Base-by-base conservation (phyloP, 1,140 invertebrate genomes). In the Berghia stephanieae region DNA sequence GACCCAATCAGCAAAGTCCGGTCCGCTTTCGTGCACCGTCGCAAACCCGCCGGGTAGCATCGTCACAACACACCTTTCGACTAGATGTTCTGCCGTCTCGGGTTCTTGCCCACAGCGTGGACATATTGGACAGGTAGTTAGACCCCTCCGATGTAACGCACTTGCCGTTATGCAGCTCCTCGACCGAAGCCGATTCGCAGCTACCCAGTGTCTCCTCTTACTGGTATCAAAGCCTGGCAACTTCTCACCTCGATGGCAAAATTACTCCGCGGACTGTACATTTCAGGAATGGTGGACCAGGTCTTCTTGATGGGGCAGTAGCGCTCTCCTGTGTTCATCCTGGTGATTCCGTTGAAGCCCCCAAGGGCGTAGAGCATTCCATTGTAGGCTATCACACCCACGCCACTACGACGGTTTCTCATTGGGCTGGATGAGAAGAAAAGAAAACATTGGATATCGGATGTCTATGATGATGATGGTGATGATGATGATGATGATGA, bases 261-360 rank as follows among this genome's bases (percentile, higher is more conserved):
- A 86, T 96, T 96, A 86, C 94, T 95, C 46, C 95, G 90, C 0
- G 94, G 93, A 82, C 92, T 93, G 86, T 93, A 93, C 95, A 96
- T 96, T 84, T 94, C 93, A 86, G 92, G 24, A 88, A 92, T 92
- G 89, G 92, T 42, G 42, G 75, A 69, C 94, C 94, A 87, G 85
- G 91, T 80, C 86, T 91, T 69, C 0, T 89, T 91, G 16, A 92
- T 91, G 1, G 94, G 93, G 86, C 94, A 93, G 85, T 93, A 95
- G 40, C 83, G 81, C 75, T 91, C 90, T 95, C 83, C 90, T 0
- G 90, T 88, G 72, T 87, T 90, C 86, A 91, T 88, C 21, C 91
- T 80, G n/a, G 84, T 82, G 40, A 89, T 87, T 10, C 91, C 91
- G 81, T 92, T 90, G 82, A 91, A 91, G 6, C 91, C 91, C 5